Evolutionary conservation across 2,888 invertebrate species (phyloP).

Genomic region (Dynastes grantii): DNA sequence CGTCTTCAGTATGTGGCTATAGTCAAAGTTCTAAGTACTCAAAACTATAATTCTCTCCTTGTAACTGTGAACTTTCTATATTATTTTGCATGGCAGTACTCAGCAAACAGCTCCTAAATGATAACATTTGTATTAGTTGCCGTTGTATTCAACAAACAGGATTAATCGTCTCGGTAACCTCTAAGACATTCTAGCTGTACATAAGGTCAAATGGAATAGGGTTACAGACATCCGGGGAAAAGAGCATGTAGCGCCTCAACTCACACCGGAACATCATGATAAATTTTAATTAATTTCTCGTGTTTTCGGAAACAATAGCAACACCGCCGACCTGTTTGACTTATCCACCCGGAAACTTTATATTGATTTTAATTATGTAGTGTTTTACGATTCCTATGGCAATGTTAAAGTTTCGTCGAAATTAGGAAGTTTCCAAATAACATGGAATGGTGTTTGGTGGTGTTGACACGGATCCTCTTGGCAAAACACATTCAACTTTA

Average conservation of each 20-base stretch:
- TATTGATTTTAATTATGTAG: slow-evolving; percentile 20
- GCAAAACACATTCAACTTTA: slow-evolving; percentile 2
- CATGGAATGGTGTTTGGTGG: slow-evolving; percentile 1
- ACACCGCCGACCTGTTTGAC: slow-evolving; percentile 18
- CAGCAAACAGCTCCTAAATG: too few relatives aligned
- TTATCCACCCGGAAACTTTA: slow-evolving; percentile 23
- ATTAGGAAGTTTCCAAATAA: slow-evolving; percentile 5
- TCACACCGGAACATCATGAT: neutral
- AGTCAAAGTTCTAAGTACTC: too few relatives aligned
- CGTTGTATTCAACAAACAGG: too few relatives aligned
- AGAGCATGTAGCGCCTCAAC: neutral
- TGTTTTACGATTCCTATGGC: slow-evolving; percentile 27
- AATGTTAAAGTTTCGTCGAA: slow-evolving; percentile 7
- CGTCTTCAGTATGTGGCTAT: too few relatives aligned
- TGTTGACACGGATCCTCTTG: neutral
- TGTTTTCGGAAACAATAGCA: slow-evolving; percentile 39
- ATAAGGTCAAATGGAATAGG: too few relatives aligned
- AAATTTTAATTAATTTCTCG: slow-evolving; percentile 40
- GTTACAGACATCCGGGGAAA: slow-evolving; percentile 1
- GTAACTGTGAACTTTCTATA: too few relatives aligned
- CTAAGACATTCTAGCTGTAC: too few relatives aligned
- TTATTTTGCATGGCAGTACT: too few relatives aligned
- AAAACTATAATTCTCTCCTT: too few relatives aligned
- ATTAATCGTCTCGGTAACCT: too few relatives aligned
- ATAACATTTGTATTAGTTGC: too few relatives aligned